Percentiles rank a stretch among this genome's conserved stretches.
Evolutionary conservation across 2,113 vertebrate species (phyloP).

Genomic region (western clawed frog (Xenopus tropicalis)): UCB_Xtro_10.0 CM004451.2:6443501-6444000

Average conservation of each 20-base stretch:
- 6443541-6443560: conserved; percentile 3
- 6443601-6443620: conserved; percentile 42
- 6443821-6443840: conserved; percentile 44
- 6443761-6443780: conserved; percentile 46
- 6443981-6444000: conserved; percentile 60
- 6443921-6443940: conserved; percentile 57
- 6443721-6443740: conserved; percentile 14
- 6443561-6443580: conserved; percentile 44
- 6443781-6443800: conserved; percentile 49
- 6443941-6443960: conserved; percentile 72
- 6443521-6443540: not conserved
- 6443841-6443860: conserved; percentile 2
- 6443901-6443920: conserved; percentile 13
- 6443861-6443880: conserved; percentile 25
- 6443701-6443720: conserved; percentile 48
- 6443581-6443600: conserved; percentile 49
- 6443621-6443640: conserved; percentile 43
- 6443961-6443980: conserved; percentile 74
- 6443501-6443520: conserved; percentile 39
- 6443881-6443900: not conserved
- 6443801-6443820: conserved; percentile 53
- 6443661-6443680: not conserved
- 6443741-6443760: conserved; percentile 47
- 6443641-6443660: not conserved
- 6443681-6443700: conserved; percentile 44